A percentile compares a stretch with the other conserved stretches of the same genome.
These are phyloP conservation scores for Scleropages formosus DNA, from an alignment of 2,797 vertebrate species.

Conservation along the genomic window DNA sequence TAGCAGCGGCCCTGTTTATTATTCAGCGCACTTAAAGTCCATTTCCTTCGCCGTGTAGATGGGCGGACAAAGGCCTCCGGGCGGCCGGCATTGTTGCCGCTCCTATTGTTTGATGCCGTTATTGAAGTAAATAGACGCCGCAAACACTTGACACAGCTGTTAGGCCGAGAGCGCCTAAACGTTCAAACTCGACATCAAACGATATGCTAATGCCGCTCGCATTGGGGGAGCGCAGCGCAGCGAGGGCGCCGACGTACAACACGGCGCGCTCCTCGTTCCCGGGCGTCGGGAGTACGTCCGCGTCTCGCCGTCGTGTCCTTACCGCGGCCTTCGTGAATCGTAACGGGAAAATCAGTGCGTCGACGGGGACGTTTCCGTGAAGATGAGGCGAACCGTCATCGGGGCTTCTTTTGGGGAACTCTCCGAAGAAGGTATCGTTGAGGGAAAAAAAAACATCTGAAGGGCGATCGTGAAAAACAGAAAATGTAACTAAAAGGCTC, in stretches of 20 bases:
- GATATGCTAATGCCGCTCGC: conserved; percentile 72
- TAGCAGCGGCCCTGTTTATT: conserved; percentile 32
- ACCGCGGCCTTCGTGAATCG: conserved; percentile 3
- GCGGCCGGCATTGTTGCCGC: conserved; percentile 39
- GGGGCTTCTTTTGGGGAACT: conserved; percentile 39
- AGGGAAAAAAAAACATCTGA: background rate
- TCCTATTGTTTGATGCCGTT: conserved; percentile 71
- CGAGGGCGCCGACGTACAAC: conserved; percentile 40
- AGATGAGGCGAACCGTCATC: conserved; percentile 33
- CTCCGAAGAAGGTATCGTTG: background rate
- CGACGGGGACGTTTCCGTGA: conserved; percentile 39
- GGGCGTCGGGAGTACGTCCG: conserved; percentile 25
- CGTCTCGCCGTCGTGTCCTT: conserved; percentile 41
- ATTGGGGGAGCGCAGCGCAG: conserved; percentile 61
- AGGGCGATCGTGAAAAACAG: background rate
- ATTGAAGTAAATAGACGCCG: conserved; percentile 67
- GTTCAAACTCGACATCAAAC: conserved; percentile 75
- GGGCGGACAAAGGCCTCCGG: conserved; percentile 32
- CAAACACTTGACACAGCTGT: conserved; percentile 74
- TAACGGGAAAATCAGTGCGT: conserved; percentile 38
- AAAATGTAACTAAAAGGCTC: background rate
- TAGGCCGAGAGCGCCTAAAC: conserved; percentile 68
- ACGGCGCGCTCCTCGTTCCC: background rate
- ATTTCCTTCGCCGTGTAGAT: conserved; percentile 41
- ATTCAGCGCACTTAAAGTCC: conserved; percentile 30